Conservation (phyloP, 2,797 vertebrate genomes). For the Tokudaia tokunoshimensis region DNA sequence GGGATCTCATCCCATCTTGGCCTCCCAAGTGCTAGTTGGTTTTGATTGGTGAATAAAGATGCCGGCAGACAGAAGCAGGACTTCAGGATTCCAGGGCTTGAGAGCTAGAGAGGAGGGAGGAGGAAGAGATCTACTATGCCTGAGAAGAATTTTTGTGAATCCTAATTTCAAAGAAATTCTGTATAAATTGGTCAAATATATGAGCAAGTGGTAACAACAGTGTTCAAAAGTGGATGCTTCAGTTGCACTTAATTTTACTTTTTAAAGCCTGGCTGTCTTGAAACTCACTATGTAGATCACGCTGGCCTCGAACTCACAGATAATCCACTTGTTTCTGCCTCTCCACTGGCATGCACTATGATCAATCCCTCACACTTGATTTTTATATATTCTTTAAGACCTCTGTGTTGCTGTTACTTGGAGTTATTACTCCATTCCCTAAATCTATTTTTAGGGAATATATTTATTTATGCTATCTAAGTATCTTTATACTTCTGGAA, state of each 20-base stretch:
- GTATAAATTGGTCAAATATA: background rate
- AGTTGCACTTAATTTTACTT: background rate
- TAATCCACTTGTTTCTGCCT: background rate
- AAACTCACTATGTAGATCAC: background rate
- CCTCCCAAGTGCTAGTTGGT: no score
- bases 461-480: background rate
- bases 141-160: constrained; percentile 16
- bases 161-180: constrained; percentile 1
- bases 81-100: no score
- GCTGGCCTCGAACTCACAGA: background rate
- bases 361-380: background rate
- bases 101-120: no score
- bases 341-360: background rate
- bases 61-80: no score
- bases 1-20: no score
- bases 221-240: background rate
- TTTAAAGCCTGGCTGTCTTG: no score
- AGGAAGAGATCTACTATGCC: no score
- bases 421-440: background rate
- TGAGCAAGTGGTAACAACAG: background rate
- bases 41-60: no score
- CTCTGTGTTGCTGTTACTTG: background rate
- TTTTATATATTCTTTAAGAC: background rate
- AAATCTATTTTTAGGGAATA: background rate
- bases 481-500: background rate